Evolutionary conservation across 2,113 vertebrate genomes (phyloP).

Genomic region (Nannobrachium achirus): DNA sequence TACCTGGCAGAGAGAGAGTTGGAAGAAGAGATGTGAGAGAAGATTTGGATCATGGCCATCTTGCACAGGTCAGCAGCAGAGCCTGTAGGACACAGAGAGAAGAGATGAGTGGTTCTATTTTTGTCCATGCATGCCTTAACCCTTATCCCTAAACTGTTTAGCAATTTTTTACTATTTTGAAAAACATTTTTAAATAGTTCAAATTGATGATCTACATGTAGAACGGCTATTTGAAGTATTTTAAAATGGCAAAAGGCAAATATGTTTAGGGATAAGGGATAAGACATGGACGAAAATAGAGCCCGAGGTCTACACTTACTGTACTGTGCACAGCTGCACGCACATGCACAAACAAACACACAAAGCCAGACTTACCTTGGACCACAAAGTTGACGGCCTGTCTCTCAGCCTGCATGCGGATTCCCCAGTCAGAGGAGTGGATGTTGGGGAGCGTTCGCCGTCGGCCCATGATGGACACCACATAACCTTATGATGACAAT

Average conservation of each 20-base stretch:
- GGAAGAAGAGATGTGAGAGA: slow-evolving; percentile 78
- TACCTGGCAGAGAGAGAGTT: slow-evolving; percentile 86
- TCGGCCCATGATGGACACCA: slow-evolving; percentile 89
- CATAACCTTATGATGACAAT: slow-evolving; percentile 77
- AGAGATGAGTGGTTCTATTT: too few relatives aligned
- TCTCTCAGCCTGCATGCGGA: slow-evolving; percentile 89
- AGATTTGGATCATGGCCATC: slow-evolving; percentile 91
- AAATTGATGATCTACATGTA: too few relatives aligned
- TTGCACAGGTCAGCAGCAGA: slow-evolving; percentile 95
- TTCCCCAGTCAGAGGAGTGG: slow-evolving; percentile 74
- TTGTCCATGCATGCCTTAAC: too few relatives aligned
- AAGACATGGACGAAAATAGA: too few relatives aligned
- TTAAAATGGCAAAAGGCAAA: too few relatives aligned
- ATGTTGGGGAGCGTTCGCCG: slow-evolving; percentile 84
- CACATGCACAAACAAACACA: slow-evolving; percentile 5
- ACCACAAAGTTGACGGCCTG: slow-evolving; percentile 95
- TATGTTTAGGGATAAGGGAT: too few relatives aligned
- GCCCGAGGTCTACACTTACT: too few relatives aligned
- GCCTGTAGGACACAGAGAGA: slow-evolving; percentile 68
- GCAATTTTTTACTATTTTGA: too few relatives aligned
- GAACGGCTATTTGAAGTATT: too few relatives aligned
- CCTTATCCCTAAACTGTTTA: too few relatives aligned
- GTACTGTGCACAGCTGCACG: background rate
- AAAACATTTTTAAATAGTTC: too few relatives aligned
- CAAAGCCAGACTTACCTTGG: slow-evolving; percentile 81